Conservation (phyloP, 2,888 invertebrate species). For the Rhorus exstirpatorius region DNA sequence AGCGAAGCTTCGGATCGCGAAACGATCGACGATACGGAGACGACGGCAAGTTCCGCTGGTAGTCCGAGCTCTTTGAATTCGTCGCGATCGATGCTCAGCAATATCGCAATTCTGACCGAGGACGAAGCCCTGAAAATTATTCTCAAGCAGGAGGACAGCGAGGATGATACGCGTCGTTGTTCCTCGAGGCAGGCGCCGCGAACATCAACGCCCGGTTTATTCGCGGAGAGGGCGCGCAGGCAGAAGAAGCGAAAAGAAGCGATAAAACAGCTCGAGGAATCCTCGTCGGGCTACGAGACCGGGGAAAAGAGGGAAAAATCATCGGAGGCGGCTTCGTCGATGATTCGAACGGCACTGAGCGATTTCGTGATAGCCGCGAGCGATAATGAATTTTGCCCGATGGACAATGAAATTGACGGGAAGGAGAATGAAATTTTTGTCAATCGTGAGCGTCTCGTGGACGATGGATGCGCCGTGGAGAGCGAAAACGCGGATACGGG, state of each 20-base stretch:
- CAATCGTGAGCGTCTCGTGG: background rate
- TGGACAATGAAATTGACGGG: background rate
- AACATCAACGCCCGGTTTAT: conserved; percentile 21
- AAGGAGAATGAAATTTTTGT: background rate
- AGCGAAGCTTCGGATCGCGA: conserved; percentile 84
- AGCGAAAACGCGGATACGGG: conserved; percentile 69
- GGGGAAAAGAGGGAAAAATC: conserved; percentile 28
- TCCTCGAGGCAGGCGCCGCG: conserved; percentile 44
- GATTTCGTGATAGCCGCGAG: background rate
- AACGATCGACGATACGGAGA: conserved; percentile 83
- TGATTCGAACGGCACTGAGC: background rate
- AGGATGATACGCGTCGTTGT: too few relatives aligned
- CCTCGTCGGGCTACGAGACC: background rate
- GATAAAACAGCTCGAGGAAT: conserved; percentile 22
- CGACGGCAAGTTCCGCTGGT: conserved; percentile 82
- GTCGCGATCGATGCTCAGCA: conserved; percentile 81
- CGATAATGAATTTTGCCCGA: too few relatives aligned
- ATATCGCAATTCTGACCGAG: conserved; percentile 87
- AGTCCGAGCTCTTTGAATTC: conserved; percentile 84
- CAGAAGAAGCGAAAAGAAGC: conserved; percentile 41
- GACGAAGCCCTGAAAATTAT: conserved; percentile 92
- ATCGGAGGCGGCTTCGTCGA: background rate
- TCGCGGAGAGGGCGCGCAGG: conserved; percentile 44
- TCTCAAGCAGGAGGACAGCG: conserved; percentile 85
- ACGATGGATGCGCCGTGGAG: background rate